These are phyloP conservation scores for Plusia festucae DNA, from an alignment of 2,888 invertebrate genomes.

Conservation along the genomic window DNA sequence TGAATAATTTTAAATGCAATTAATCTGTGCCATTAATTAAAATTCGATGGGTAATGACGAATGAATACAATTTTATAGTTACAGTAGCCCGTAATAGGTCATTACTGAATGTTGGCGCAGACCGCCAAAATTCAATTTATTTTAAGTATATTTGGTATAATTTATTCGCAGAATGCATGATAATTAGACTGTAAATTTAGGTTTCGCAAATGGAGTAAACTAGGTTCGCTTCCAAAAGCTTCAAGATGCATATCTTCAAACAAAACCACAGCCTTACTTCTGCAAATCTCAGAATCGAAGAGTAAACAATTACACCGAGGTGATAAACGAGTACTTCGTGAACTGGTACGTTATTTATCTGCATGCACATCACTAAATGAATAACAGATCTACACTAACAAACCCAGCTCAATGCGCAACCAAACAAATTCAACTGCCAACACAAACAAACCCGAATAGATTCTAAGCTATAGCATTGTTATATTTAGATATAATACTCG, in stretches of 20 bases:
- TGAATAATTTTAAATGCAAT: background rate
- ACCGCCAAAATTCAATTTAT: too few species aligned
- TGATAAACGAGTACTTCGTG: background rate
- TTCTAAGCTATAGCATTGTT: conserved; percentile 48
- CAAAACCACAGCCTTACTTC: background rate
- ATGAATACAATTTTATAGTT: background rate
- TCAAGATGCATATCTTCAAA: too few species aligned
- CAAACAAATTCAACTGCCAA: conserved; percentile 16
- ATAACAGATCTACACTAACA: background rate
- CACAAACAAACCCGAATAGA: conserved; percentile 30
- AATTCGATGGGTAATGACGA: background rate
- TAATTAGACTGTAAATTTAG: too few species aligned
- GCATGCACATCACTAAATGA: background rate
- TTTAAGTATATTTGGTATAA: too few species aligned
- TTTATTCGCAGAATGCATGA: too few species aligned
- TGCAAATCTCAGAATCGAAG: background rate
- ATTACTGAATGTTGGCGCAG: background rate
- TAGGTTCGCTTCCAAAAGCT: too few species aligned
- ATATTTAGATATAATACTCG: conserved; percentile 48
- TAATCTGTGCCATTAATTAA: background rate
- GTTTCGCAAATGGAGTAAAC: too few species aligned
- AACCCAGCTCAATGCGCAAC: background rate
- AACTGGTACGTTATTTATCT: background rate
- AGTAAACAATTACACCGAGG: background rate
- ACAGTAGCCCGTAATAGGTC: background rate